A percentile compares a stretch with the other conserved stretches of the same genome.
Conservation (phyloP, 2,113 vertebrate species). For the Alouatta palliata region DNA sequence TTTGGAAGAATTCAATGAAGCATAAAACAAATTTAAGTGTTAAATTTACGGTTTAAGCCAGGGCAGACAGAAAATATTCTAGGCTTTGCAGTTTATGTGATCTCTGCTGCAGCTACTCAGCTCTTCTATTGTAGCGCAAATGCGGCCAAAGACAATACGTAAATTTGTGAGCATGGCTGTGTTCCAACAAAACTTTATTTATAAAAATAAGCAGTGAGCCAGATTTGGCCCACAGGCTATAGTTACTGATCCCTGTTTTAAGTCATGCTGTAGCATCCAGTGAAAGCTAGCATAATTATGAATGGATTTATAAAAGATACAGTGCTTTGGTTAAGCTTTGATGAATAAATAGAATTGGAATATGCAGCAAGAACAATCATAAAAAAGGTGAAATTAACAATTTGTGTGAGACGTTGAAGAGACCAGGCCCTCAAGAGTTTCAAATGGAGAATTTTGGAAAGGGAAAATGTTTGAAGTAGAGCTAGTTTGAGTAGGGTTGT, state of each 20-base stretch:
- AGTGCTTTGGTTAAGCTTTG: not conserved
- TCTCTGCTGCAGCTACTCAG: not conserved
- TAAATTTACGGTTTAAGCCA: not conserved
- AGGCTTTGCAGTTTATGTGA: not conserved
- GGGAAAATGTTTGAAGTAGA: not conserved
- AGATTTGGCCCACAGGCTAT: not conserved
- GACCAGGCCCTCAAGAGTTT: not conserved
- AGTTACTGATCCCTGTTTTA: not conserved
- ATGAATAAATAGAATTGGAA: not conserved
- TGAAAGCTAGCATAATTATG: not conserved
- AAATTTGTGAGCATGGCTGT: not conserved
- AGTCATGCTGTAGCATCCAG: not conserved
- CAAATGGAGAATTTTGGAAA: not conserved
- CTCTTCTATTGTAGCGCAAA: not conserved
- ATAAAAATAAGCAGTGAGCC: not conserved
- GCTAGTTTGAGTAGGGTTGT: not conserved
- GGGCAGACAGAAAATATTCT: not conserved
- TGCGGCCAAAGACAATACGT: not conserved
- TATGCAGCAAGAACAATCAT: not conserved
- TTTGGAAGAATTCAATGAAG: not conserved
- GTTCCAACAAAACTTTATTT: conserved; percentile 7
- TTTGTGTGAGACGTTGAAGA: not conserved
- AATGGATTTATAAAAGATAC: not conserved
- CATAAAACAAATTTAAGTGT: conserved; percentile 2
- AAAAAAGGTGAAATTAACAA: not conserved